These are phyloP conservation scores for Drosophila rhopaloa DNA, from an alignment of 1,140 invertebrate genomes.

Conservation along the genomic window DNA sequence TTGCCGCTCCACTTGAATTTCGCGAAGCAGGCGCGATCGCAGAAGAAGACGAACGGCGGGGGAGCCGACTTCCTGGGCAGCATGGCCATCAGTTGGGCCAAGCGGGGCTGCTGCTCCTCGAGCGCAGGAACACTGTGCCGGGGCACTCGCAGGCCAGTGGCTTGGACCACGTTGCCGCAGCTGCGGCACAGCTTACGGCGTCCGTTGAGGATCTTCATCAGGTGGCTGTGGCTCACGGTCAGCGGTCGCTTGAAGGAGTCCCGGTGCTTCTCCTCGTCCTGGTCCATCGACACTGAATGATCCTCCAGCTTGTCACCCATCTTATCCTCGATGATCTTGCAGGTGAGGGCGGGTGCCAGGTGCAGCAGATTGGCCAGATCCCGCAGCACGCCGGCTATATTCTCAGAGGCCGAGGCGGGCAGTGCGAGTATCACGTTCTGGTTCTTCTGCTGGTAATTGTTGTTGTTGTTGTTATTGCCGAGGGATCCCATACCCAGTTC, in stretches of 20 bases:
- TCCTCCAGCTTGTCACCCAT: slow-evolving; percentile 10
- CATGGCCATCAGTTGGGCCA: slow-evolving; percentile 43
- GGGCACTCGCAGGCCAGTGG: slow-evolving; percentile 56
- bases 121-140: slow-evolving; percentile 45
- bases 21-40: slow-evolving; percentile 62
- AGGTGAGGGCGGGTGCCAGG: slow-evolving; percentile 93
- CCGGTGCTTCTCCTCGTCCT: slow-evolving; percentile 18
- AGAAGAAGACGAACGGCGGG: slow-evolving; percentile 57
- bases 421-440: slow-evolving; percentile 96
- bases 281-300: not conserved
- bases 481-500: slow-evolving; percentile 83
- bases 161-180: slow-evolving; percentile 60
- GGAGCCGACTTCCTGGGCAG: slow-evolving; percentile 42
- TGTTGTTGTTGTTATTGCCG: slow-evolving; percentile 86
- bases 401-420: slow-evolving; percentile 95
- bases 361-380: slow-evolving; percentile 96
- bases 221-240: slow-evolving; percentile 47
- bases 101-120: slow-evolving; percentile 37
- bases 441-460: slow-evolving; percentile 83
- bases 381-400: slow-evolving; percentile 95
- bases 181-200: slow-evolving; percentile 61
- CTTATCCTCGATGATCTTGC: slow-evolving; percentile 84
- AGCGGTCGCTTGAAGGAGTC: slow-evolving; percentile 6
- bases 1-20: slow-evolving; percentile 63
- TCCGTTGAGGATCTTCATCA: slow-evolving; percentile 67